Evolutionary conservation across 2,888 invertebrate species (phyloP).

Genomic region (Hydropsyche betteni): DNA sequence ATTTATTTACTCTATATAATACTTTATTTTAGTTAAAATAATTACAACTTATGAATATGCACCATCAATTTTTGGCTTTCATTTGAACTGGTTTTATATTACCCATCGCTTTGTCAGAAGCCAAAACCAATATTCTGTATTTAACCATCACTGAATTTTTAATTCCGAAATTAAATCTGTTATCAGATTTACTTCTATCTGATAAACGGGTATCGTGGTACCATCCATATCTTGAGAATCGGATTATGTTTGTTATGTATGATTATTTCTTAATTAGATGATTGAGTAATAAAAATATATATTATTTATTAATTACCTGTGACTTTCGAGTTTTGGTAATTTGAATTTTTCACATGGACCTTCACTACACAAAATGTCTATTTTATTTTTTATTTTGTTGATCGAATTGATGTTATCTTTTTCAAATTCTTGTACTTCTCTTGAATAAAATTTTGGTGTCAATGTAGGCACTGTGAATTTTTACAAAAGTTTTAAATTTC

Average conservation of each 20-base stretch:
- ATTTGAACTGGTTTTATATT: conserved; percentile 46
- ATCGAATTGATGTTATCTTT: conserved; percentile 52
- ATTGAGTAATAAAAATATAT: not conserved
- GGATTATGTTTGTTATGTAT: conserved; percentile 23
- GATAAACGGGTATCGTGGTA: conserved; percentile 59
- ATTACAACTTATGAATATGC: not conserved
- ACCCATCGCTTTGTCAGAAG: conserved; percentile 56
- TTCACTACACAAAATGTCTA: conserved; percentile 52
- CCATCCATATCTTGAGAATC: conserved; percentile 59
- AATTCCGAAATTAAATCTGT: conserved; percentile 60
- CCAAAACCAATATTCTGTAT: conserved; percentile 58
- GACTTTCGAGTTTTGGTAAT: conserved; percentile 58
- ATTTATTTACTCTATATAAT: conserved; percentile 28
- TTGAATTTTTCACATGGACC: conserved; percentile 56
- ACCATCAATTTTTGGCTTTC: conserved; percentile 39
- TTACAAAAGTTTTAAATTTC: not conserved
- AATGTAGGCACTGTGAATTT: conserved; percentile 55
- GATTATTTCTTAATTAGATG: not conserved
- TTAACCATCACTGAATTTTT: conserved; percentile 63
- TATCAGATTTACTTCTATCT: conserved; percentile 54
- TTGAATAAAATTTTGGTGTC: conserved; percentile 56
- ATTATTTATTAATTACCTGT: conserved; percentile 55
- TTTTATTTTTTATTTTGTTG: conserved; percentile 54
- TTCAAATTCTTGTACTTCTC: conserved; percentile 51
- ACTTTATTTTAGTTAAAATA: not conserved